Conservation (phyloP, 2,888 invertebrate genomes). For the Chrysolina americana region DNA sequence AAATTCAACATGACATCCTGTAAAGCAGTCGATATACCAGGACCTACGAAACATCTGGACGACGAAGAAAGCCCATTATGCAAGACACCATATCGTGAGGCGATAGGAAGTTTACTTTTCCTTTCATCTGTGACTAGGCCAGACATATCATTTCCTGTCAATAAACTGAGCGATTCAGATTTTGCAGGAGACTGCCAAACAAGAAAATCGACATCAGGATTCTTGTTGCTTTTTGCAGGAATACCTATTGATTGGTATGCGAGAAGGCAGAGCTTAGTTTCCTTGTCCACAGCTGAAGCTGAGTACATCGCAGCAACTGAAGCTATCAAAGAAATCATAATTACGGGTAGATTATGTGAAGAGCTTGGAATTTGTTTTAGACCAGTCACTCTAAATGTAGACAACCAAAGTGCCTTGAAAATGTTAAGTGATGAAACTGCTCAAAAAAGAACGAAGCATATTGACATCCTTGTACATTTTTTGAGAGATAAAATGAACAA, state of each 20-base stretch:
- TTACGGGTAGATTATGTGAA: not conserved
- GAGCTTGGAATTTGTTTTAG: not conserved
- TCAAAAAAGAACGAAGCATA: not conserved
- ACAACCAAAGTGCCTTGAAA: not conserved
- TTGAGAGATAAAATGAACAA: not conserved
- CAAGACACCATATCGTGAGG: not conserved
- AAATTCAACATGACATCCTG: not conserved
- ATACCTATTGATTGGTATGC: not conserved
- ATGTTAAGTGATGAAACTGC: not conserved
- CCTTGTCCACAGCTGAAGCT: not conserved
- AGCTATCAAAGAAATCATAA: not conserved
- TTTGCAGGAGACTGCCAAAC: no score
- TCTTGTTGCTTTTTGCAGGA: not conserved
- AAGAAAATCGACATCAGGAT: no score
- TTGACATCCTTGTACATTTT: not conserved
- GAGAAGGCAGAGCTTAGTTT: not conserved
- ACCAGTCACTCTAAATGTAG: not conserved
- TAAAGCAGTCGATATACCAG: not conserved
- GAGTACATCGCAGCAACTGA: not conserved
- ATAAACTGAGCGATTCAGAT: no score
- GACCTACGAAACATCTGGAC: not conserved
- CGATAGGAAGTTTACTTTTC: not conserved
- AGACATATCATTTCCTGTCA: no score
- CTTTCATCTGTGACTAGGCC: not conserved
- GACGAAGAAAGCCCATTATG: not conserved